Base-by-base conservation (phyloP, 2,113 vertebrate genomes). In the Lepus timidus region DNA sequence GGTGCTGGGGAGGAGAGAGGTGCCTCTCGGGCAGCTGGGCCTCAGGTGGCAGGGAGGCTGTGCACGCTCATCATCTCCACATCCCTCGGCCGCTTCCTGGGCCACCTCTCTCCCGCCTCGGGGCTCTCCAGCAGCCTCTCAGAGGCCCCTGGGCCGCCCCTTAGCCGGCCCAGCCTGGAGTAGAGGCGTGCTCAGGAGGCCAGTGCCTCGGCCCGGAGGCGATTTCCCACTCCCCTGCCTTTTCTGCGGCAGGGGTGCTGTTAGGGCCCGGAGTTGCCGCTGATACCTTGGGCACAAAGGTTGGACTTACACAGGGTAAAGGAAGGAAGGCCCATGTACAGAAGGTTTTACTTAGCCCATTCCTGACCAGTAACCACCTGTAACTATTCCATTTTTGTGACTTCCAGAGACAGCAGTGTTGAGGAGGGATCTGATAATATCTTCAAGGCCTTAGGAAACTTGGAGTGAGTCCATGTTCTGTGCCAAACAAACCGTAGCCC, bases 211-310 rank as follows among this genome's bases (percentile, higher is more conserved):
- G 82, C 6, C 1, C 29, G 36, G 95, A 76, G 2, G 29, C 90
- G 3, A 68, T 52, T 78, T 49, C 67, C 29, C 25, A 27, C 70
- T 14, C 88, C 81, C 81, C 51, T 70, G 31, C 29, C 64, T 73
- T 67, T 91, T 87, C 76, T 92, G 68, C 36, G 29, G 65, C 87
- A 86, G 68, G 36, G 81, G 9, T 19, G 2, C 61, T 44, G 10
- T 44, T n/a, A 9, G 58, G 81, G 81, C 73, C 84, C 62, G 89
- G 89, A 84, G 78, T 68, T 88, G 55, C 92, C 71, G 36, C 31
- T 71, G 86, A 73, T 73, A 49, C 55, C 75, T 81, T 71, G 73
- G 93, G 93, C 93, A 88, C 81, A 64, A 58, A 92, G 52, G 36
- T 75, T 79, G 73, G 95, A 51, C 49, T 78, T 52, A 16, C 0